Evolutionary conservation across 92 coral and sea anemone species (phyloP), one percentile per base, ranked within the genome.

Genomic region (Actinostola sp.): DNA sequence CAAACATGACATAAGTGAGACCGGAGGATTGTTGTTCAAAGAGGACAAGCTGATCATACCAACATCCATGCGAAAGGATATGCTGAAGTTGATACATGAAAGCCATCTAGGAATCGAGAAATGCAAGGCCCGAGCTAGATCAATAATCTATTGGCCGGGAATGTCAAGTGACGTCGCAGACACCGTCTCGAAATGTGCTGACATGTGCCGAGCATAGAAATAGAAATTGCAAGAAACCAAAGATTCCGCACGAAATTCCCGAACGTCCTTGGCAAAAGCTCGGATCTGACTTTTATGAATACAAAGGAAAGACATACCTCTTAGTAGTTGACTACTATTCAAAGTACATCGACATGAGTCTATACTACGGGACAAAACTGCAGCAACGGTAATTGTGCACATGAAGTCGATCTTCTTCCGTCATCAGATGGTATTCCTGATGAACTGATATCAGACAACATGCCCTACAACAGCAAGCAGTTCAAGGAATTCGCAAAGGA

Each of bases 401-500:
- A 83, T 79, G 80, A 88, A 83, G 61, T 78, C 87, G 8, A 76
- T 76, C 23, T 79, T 84, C 59, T 78, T 81, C 5, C 72, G 83
- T 20, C 80, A 87, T n/a, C n/a, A n/a, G n/a, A n/a, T 50, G 88
- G 85, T 42, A 87, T 87, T 30, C 88, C 92, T 50, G 92, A 87
- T 42, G 85, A 87, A 32, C 67, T 82, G 0, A 59, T 82, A 3
- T 79, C 92, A 48, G 91, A 86, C 73, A 81, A 80, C 74, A 82
- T 82, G 82, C 85, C 92, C 12, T 82, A 83, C 64, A 82, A 66
- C 60, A 82, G 88, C 49, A 41, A 20, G 23, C 85, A 82, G n/a
- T 87, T 83, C 72, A 72, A 67, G 19, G 46, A 77, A 25, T 87
- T 82, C 52, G 92, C 92, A 0, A 71, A 59, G 44, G 85, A 72